phyloP scores from a whole-genome alignment of 2,797 vertebrate genomes.

The Sebastes itinus region DNA sequence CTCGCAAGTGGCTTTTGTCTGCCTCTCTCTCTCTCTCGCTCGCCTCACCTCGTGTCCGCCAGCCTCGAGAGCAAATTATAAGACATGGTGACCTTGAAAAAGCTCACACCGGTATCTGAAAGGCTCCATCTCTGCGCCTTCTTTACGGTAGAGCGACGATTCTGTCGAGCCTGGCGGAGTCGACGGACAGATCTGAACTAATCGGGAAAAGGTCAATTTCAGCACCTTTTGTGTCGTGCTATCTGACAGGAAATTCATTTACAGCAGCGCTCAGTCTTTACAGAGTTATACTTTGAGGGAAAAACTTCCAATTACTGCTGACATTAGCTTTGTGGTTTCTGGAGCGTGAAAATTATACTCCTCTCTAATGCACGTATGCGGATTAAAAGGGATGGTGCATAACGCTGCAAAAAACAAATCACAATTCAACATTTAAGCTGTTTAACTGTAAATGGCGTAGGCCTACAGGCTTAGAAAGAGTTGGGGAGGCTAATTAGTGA shows the following conservation, averaged over 20 bases:
- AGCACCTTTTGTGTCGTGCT: background rate
- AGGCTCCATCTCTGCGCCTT: background rate
- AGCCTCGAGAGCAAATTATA: conserved; percentile 29
- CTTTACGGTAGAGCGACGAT: background rate
- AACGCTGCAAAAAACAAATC: conserved; percentile 19
- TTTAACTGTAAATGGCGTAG: conserved; percentile 5
- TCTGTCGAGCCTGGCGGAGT: background rate
- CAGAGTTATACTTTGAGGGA: conserved; percentile 26
- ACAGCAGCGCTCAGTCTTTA: background rate
- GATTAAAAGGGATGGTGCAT: conserved; percentile 43
- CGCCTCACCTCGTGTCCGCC: conserved; percentile 16
- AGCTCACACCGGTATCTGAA: conserved; percentile 5
- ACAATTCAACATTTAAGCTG: conserved; percentile 40
- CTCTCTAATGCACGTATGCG: conserved; percentile 5
- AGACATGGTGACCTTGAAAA: conserved; percentile 29
- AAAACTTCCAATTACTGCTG: conserved; percentile 47
- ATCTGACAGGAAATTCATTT: conserved; percentile 14
- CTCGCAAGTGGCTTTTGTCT: conserved; percentile 23
- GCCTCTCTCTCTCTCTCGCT: conserved; percentile 13
- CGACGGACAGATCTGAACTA: background rate
- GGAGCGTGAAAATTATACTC: conserved; percentile 24
- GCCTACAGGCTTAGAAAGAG: background rate
- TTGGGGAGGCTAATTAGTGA: conserved; percentile 32
- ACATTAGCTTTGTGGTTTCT: conserved; percentile 34
- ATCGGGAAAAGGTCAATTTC: conserved; percentile 8